Evolutionary conservation across 2,888 invertebrate species (phyloP), one percentile per base, ranked within the genome.

Genomic region (Tenthredo distinguenda): DNA sequence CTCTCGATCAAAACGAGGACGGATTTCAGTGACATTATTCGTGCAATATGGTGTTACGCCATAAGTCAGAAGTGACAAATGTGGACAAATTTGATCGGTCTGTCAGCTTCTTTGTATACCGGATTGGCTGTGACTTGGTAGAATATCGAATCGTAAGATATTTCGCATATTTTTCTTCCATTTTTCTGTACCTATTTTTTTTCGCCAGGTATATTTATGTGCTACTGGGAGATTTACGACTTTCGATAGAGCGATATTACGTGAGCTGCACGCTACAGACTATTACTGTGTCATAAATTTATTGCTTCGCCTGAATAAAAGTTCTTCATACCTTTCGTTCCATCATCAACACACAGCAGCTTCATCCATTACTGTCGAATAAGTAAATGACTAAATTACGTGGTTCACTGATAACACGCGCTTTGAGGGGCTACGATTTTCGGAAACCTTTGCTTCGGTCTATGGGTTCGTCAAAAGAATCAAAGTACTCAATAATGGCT

Each of bases 251-350:
- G n/a, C 50, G 77, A 50, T 77, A 50, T 26, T 77, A 77, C 77
- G 77, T 77, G 77, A 77, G 77, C 50, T 50, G 77, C 77, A 50
- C 77, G 77, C 50, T 77, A 77, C 40, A 34, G 77, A 77, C 77
- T 50, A 77, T 50, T 31, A 26, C 77, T 50, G 40, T 40, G 50
- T 50, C 31, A 50, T 77, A 77, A 77, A 77, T 77, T 77, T 47
- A 77, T 50, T 50, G 77, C 34, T 26, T 50, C 40, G 31, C 77
- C 55, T 4, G 50, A 31, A 77, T 50, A 34, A 31, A 18, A 47
- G 15, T 77, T 50, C 34, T 77, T 77, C 72, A 6, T 68, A 68
- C 68, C 43, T 43, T 21, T 74, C 21, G 40, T 10, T 74, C 43
- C 21, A 43, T 74, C 43, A 74, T 74, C 74, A 43, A 74, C 26